Conservation (phyloP, 2,113 vertebrate species). For the Gavialis gangeticus region DNA sequence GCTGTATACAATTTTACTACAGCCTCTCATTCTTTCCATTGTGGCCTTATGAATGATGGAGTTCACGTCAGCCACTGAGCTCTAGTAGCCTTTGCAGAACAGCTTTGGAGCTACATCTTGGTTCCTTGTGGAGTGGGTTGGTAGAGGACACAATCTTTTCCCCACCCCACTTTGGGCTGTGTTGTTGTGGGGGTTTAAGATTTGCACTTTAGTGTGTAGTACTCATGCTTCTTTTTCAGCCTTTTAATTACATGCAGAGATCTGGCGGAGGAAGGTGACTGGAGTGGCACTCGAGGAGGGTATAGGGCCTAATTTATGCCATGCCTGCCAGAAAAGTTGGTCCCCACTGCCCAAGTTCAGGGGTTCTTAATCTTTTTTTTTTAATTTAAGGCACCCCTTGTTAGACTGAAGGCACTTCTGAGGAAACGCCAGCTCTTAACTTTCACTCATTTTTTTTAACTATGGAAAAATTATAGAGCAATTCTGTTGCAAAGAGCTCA, state of each 20-base stretch:
- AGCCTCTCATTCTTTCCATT: neutral
- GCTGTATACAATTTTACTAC: neutral
- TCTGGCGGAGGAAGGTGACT: fast-evolving
- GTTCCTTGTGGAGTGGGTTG: fast-evolving
- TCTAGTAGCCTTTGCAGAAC: neutral
- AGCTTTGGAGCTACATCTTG: neutral
- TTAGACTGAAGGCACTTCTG: too few relatives aligned
- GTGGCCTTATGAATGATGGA: neutral
- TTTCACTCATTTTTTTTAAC: too few relatives aligned
- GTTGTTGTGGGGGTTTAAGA: fast-evolving
- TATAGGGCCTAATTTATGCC: too few relatives aligned
- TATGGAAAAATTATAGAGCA: too few relatives aligned
- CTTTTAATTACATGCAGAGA: fast-evolving
- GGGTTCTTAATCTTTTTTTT: too few relatives aligned
- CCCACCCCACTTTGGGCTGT: neutral
- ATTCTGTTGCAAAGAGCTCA: too few relatives aligned
- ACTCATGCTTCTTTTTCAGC: fast-evolving
- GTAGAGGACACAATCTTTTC: fast-evolving
- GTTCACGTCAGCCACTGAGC: neutral
- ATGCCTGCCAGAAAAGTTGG: too few relatives aligned
- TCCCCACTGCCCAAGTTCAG: too few relatives aligned
- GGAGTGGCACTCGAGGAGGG: too few relatives aligned
- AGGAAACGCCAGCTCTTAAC: too few relatives aligned
- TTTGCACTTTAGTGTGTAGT: neutral
- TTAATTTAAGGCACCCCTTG: too few relatives aligned